Base-by-base conservation (phyloP, 2,797 vertebrate species). In the Chelonia mydas region DNA sequence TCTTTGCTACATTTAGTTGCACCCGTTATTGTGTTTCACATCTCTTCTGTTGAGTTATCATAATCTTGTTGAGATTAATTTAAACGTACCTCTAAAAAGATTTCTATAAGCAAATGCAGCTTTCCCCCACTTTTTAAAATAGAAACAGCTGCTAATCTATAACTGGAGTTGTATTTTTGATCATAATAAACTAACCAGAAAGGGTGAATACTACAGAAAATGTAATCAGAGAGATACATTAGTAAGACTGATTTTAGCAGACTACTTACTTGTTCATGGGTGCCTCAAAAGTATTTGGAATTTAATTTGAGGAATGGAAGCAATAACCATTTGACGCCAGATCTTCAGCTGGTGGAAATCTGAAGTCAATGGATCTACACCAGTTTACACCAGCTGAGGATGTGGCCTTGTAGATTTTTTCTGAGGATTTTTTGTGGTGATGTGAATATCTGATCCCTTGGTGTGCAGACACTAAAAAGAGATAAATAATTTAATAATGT, bases 11-110 rank as follows among this genome's bases (percentile, higher is more conserved):
- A 5, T 88, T 85, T 90, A 65, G 89, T 95, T 54, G 41, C 95
- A 84, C 92, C 95, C 83, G 94, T 95, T 90, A 59, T 68, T 91
- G 81, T 90, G 88, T 83, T 84, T 82, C 95, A 49, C 45, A 11
- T 76, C 84, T 88, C 81, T 88, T 94, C 88, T 57, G 54, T 54
- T 83, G 45, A 81, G 74, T 81, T 90, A 33, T 45, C 77, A 84
- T 79, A 57, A 86, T 92, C 90, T 65, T 81, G 61, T 92, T 88
- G 74, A 74, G 49, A 84, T 89, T 92, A 59, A 95, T 94, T 83
- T 91, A 33, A 61, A 88, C 81, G 10, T 0, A 57, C 25, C 13
- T 61, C 74, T 82, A 79, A 89, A 86, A 96, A 76, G 72, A 74
- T 37, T 53, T 51, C 90, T 91, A 15, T 17, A 33, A 89, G 68